Evolutionary conservation across 2,113 vertebrate species (phyloP), one percentile per base, ranked within the genome.

Genomic region (Paradoxurus hermaphroditus): DNA sequence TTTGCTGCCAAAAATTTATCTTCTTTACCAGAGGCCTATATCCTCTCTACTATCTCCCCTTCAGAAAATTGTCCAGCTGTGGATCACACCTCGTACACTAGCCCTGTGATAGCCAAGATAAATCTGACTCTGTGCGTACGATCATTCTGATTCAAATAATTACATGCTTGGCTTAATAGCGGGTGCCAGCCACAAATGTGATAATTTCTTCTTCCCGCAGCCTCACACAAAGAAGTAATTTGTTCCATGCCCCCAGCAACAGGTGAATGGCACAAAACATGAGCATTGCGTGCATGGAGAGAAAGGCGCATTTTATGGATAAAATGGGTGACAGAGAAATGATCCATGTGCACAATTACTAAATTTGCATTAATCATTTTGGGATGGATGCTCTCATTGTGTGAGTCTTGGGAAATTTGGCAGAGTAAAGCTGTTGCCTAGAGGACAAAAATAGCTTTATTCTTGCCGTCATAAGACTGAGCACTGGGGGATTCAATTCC

Each of bases 361-460:
- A 96, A 97, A 98, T 97, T 98, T 98, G 97, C 98, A 98, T 97
- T 97, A 95, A 97, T 98, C 97, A 34, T 96, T 97, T 97, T 53
- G 96, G 97, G 95, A 96, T 97, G 96, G 94, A 96, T 97, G 92
- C 95, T 95, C 72, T 73, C 95, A 98, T 98, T 98, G 97, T 98
- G 90, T 94, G 90, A 95, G 93, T 97, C 95, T 95, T 91, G 94
- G 97, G 92, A 97, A 97, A 97, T 95, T 88, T 98, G 97, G 97
- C 97, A 96, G 68, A 94, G 65, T 72, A 89, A 94, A 95, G 81
- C 92, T 97, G 97, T 96, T 97, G 94, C 95, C 95, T 95, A 78
- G 97, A 97, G 97, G 85, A 97, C 97, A 97, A 97, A 98, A 97
- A 97, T 97, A 97, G 95, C 96, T 97, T 97, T 97, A 56, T 97